phyloP scores from a whole-genome alignment of 2,797 vertebrate genomes.

The Lagodon rhomboides region DNA sequence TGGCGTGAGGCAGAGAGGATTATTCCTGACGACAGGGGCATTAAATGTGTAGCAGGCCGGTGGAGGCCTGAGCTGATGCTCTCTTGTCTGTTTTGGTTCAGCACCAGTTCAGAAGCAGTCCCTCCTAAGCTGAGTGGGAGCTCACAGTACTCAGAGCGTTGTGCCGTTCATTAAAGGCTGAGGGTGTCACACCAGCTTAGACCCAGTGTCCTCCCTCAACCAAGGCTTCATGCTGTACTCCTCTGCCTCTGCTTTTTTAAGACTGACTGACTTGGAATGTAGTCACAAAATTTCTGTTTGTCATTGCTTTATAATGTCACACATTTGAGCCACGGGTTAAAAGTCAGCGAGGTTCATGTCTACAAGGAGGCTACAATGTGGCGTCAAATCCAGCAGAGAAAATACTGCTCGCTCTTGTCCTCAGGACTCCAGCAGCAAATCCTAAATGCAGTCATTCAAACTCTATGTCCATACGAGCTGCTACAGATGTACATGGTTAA shows the following conservation, averaged over 20 bases:
- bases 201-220: slow-evolving; percentile 75
- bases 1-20: slow-evolving; percentile 77
- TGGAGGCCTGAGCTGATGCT: slow-evolving; percentile 79
- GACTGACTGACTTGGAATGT: slow-evolving; percentile 52
- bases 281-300: slow-evolving; percentile 62
- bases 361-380: slow-evolving; percentile 49
- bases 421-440: slow-evolving; percentile 46
- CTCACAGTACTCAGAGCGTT: slow-evolving; percentile 74
- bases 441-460: slow-evolving; percentile 59
- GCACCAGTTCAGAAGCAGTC: slow-evolving; percentile 81
- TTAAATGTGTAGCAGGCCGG: slow-evolving; percentile 84
- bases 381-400: slow-evolving; percentile 55
- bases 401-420: slow-evolving; percentile 54
- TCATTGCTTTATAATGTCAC: slow-evolving; percentile 61
- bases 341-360: slow-evolving; percentile 59
- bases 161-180: slow-evolving; percentile 83
- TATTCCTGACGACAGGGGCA: slow-evolving; percentile 84
- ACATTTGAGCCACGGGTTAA: slow-evolving; percentile 58
- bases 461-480: slow-evolving; percentile 32
- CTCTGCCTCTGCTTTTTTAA: slow-evolving; percentile 63
- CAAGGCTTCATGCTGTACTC: slow-evolving; percentile 68
- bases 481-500: slow-evolving; percentile 48
- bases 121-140: slow-evolving; percentile 75
- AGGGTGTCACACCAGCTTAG: slow-evolving; percentile 86
- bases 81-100: slow-evolving; percentile 80